phyloP scores from a whole-genome alignment of 1,140 invertebrate genomes.

The Caenorhabditis remanei region DNA sequence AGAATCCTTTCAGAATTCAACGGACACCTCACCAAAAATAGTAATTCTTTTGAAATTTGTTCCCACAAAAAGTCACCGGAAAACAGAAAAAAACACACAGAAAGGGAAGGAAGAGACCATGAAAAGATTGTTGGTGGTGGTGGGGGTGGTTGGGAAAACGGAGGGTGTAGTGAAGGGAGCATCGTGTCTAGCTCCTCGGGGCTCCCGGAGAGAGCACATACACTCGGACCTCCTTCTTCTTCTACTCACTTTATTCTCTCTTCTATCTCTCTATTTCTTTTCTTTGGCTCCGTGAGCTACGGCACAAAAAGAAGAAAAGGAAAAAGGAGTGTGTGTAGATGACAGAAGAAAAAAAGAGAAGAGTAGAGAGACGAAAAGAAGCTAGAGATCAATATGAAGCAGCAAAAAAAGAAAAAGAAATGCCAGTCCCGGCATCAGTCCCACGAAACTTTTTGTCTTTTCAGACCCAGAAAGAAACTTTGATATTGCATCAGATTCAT shows the following conservation, averaged over 20 bases:
- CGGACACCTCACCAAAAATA: neutral
- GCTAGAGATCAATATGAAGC: constrained; percentile 41
- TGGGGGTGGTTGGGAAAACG: constrained; percentile 15
- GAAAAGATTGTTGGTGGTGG: constrained; percentile 23
- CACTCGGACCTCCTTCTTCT: constrained; percentile 24
- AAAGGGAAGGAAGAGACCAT: neutral
- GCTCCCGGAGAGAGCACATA: constrained; percentile 41
- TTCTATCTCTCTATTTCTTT: neutral
- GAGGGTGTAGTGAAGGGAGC: constrained; percentile 29
- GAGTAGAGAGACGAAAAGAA: neutral
- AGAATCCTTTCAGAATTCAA: too few relatives aligned
- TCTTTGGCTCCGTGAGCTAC: constrained; percentile 29
- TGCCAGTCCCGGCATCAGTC: constrained; percentile 6
- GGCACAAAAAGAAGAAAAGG: constrained; percentile 40
- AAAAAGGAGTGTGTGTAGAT: constrained; percentile 43
- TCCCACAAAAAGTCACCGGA: constrained; percentile 29
- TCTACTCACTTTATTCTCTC: constrained; percentile 39
- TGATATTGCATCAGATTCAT: constrained; percentile 25
- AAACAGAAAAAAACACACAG: neutral
- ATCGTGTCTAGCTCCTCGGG: constrained; percentile 44
- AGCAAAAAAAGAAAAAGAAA: constrained; percentile 1
- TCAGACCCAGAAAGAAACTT: neutral
- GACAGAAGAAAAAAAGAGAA: constrained; percentile 26
- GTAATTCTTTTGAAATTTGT: neutral
- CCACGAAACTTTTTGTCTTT: constrained; percentile 35